A percentile compares a stretch with the other conserved stretches of the same genome.
These are phyloP conservation scores for Monochamus alternatus DNA, from an alignment of 2,888 invertebrate species.

Conservation along the genomic window DNA sequence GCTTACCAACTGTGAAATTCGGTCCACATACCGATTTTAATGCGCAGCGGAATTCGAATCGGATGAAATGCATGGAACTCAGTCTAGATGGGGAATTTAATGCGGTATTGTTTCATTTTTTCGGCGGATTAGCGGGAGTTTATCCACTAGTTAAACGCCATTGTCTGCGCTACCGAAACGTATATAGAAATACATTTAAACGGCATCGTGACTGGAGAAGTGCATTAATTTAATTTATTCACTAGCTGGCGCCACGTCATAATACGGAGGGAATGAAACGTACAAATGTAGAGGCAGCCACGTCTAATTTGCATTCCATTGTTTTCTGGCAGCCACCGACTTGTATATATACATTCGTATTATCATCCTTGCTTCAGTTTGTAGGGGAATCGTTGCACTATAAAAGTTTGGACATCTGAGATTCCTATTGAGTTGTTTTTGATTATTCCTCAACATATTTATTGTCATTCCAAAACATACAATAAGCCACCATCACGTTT, in stretches of 20 bases:
- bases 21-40: slow-evolving; percentile 29
- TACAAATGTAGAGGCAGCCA: not conserved
- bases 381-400: not conserved
- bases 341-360: not conserved
- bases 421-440: no score
- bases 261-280: not conserved
- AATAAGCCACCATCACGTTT: no score
- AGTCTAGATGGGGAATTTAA: not conserved
- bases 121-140: slow-evolving; percentile 1
- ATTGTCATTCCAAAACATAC: no score
- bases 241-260: not conserved
- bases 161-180: not conserved
- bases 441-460: no score
- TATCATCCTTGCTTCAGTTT: no score
- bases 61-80: slow-evolving; percentile 23
- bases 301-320: not conserved
- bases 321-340: not conserved
- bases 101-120: not conserved
- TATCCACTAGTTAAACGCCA: slow-evolving; percentile 3
- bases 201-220: not conserved
- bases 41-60: slow-evolving; percentile 11
- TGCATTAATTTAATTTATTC: slow-evolving; percentile 12
- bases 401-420: no score
- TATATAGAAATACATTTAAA: not conserved
- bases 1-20: slow-evolving; percentile 31